Evolutionary conservation across 2,888 invertebrate species (phyloP).

Genomic region (Lagria hirta): DNA sequence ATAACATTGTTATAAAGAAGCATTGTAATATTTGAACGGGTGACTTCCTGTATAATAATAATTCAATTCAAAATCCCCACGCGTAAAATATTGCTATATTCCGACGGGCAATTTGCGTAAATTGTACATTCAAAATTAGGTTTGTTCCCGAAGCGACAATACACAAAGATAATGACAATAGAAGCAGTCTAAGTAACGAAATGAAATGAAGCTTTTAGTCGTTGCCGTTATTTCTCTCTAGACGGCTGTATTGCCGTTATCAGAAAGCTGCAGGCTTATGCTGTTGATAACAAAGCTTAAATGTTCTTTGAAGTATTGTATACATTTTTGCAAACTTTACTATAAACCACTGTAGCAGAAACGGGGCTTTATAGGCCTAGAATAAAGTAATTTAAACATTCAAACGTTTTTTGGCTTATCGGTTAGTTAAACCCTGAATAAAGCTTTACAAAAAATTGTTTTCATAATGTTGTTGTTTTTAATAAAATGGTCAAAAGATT

Average conservation of each 20-base stretch:
- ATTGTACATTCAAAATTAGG: slow-evolving; percentile 29
- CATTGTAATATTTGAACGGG: slow-evolving; percentile 13
- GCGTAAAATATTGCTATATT: slow-evolving; percentile 18
- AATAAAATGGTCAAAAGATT: no score
- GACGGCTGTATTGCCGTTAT: slow-evolving; percentile 41
- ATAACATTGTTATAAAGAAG: no score
- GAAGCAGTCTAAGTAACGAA: slow-evolving; percentile 31
- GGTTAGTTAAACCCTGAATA: no score
- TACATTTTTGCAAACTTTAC: slow-evolving; percentile 37
- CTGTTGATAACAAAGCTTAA: slow-evolving; percentile 41
- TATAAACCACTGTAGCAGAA: no score
- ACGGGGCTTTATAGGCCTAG: no score
- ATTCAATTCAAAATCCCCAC: slow-evolving; percentile 9
- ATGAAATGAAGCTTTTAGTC: slow-evolving; percentile 33
- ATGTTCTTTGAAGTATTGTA: slow-evolving; percentile 42
- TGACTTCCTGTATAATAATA: slow-evolving; percentile 12
- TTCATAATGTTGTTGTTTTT: no score
- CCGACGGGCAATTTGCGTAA: slow-evolving; percentile 24
- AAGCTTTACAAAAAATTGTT: no score
- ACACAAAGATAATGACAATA: slow-evolving; percentile 34
- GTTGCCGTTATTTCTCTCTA: slow-evolving; percentile 42
- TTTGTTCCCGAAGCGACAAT: slow-evolving; percentile 29
- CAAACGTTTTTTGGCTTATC: no score
- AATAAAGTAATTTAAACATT: no score
- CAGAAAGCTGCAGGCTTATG: slow-evolving; percentile 42